These are phyloP conservation scores for Leucozona laternaria DNA, from an alignment of 2,888 invertebrate species.

Conservation along the genomic window DNA sequence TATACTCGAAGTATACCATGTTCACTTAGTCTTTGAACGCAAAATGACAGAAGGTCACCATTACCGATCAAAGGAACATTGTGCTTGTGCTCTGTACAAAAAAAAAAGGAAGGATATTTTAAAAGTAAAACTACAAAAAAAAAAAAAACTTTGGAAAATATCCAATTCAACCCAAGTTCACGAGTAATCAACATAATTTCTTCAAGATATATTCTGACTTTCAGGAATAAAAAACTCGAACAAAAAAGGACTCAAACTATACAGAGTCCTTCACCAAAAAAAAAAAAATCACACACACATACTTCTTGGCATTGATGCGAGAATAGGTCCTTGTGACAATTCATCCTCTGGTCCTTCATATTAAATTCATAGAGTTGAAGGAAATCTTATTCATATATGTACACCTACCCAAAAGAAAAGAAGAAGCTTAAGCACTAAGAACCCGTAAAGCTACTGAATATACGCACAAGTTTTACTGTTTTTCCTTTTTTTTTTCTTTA, in stretches of 20 bases:
- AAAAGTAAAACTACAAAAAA: neutral
- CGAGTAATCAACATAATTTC: slow-evolving; percentile 56
- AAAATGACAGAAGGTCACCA: slow-evolving; percentile 19
- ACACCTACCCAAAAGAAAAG: neutral
- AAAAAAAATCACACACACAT: neutral
- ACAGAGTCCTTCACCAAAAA: slow-evolving; percentile 2
- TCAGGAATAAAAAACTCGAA: neutral
- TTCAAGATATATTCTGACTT: slow-evolving; percentile 14
- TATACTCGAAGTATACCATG: neutral
- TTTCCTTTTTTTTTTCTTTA: slow-evolving; percentile 5
- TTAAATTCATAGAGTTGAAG: slow-evolving; percentile 44
- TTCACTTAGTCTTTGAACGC: slow-evolving; percentile 21
- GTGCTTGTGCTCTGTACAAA: too few relatives aligned
- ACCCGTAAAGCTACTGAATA: slow-evolving; percentile 2
- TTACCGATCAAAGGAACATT: slow-evolving; percentile 16
- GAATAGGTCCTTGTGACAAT: slow-evolving; percentile 37
- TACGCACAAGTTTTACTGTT: neutral
- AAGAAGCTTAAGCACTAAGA: slow-evolving; percentile 6
- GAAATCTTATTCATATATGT: slow-evolving; percentile 1
- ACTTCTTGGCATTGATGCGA: slow-evolving; percentile 3
- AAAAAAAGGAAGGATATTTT: slow-evolving; percentile 31
- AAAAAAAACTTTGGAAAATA: slow-evolving; percentile 28
- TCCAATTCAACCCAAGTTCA: slow-evolving; percentile 40
- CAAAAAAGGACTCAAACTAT: slow-evolving; percentile 18
- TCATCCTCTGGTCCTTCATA: slow-evolving; percentile 45